A percentile compares a stretch with the other conserved stretches of the same genome.
phyloP scores from a whole-genome alignment of 1,140 invertebrate species.

The Harpegnathos saltator region DNA sequence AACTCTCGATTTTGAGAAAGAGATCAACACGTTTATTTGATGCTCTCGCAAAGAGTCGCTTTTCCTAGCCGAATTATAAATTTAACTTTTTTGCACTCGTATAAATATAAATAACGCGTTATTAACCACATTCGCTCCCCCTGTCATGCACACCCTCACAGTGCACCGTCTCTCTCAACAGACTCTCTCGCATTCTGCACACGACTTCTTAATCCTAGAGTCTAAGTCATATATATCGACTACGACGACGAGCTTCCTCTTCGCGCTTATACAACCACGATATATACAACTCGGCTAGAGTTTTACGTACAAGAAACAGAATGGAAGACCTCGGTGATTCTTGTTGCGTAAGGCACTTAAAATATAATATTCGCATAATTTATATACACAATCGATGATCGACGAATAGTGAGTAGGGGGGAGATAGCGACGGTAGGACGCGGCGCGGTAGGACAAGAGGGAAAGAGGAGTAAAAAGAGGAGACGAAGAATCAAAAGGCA shows the following conservation, averaged over 20 bases:
- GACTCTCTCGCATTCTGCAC: conserved; percentile 61
- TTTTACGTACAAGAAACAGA: conserved; percentile 81
- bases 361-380: conserved; percentile 73
- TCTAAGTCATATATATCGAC: conserved; percentile 45
- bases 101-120: conserved; percentile 84
- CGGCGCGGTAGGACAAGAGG: neutral
- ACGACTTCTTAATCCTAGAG: conserved; percentile 66
- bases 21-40: conserved; percentile 85
- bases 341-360: conserved; percentile 86
- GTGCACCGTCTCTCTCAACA: conserved; percentile 62
- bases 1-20: conserved; percentile 76
- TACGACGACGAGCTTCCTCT: conserved; percentile 66
- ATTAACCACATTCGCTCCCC: conserved; percentile 56
- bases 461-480: conserved; percentile 27
- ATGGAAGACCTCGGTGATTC: conserved; percentile 86
- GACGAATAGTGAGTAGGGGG: neutral
- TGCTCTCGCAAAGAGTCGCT: conserved; percentile 84
- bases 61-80: conserved; percentile 83
- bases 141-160: conserved; percentile 71
- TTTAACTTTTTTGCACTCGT: conserved; percentile 78
- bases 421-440: neutral
- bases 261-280: conserved; percentile 65
- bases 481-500: neutral
- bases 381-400: conserved; percentile 77
- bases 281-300: conserved; percentile 67